These are phyloP conservation scores for Dunckerocampus dactyliophorus DNA, from an alignment of 2,113 vertebrate genomes.

Conservation along the genomic window DNA sequence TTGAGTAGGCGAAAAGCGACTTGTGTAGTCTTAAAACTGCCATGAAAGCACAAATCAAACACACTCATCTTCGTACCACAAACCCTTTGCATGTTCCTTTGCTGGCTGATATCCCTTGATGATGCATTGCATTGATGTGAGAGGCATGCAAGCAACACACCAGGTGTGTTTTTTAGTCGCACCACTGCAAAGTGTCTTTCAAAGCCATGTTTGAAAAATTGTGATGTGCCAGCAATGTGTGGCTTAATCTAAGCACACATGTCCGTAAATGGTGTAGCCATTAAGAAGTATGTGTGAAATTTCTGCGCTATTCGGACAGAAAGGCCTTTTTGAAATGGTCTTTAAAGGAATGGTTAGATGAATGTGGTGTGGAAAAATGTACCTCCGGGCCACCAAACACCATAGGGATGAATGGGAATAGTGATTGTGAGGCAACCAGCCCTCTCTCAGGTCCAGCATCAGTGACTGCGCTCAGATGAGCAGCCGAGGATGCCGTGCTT, in stretches of 20 bases:
- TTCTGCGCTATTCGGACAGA: too few species aligned
- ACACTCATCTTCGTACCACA: not conserved
- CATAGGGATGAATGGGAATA: too few species aligned
- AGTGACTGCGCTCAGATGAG: not conserved
- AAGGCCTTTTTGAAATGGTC: too few species aligned
- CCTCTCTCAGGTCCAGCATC: too few species aligned
- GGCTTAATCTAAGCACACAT: not conserved
- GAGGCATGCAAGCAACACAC: not conserved
- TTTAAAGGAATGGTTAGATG: too few species aligned
- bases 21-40: not conserved
- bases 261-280: too few species aligned
- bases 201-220: not conserved
- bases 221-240: not conserved
- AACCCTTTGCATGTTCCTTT: not conserved
- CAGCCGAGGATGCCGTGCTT: slow-evolving; percentile 37
- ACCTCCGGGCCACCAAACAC: too few species aligned
- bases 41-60: not conserved
- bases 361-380: too few species aligned
- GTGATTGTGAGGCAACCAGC: too few species aligned
- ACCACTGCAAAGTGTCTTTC: not conserved
- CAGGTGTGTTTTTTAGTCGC: not conserved
- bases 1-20: too few species aligned
- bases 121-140: slow-evolving; percentile 1
- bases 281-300: too few species aligned
- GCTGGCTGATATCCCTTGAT: not conserved